Evolutionary conservation across 2,797 vertebrate genomes (phyloP), one percentile per base, ranked within the genome.

Genomic region (Pagetopsis macropterus): DNA sequence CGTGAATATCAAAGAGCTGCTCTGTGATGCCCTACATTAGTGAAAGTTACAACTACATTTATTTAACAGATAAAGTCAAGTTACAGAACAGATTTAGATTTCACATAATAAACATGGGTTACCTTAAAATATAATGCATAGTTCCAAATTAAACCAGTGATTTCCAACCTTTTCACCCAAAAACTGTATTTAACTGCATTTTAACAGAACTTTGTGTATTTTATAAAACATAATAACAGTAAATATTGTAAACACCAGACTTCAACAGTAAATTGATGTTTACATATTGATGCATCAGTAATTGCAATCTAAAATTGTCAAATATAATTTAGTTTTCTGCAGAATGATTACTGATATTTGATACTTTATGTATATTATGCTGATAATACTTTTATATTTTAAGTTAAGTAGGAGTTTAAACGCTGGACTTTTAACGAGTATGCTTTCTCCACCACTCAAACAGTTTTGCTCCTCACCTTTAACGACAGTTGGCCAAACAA

Each of bases 1-100:
- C 9, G 60, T 60, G 61, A 78, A 82, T 33, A 71, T 70, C 45
- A 72, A 78, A 78, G 57, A 77, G 76, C 56, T 66, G 55, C 48
- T 59, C 54, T 21, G 14, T 65, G 44, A n/a, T 70, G 75, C 19
- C 67, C 64, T 44, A 66, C 41, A 75, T 80, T 52, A 56, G 17
- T 43, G 48, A 66, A 70, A 52, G 37, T 21, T 17, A 23, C 10
- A 37, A 23, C 3, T 56, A 6, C 23, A 61, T 56, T 27, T 41
- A 41, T 54, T 9, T 43, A 11, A 45, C 19, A 52, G 23, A 21
- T 19, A 9, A 54, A 31, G 2, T 52, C 43, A 45, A 55, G 11
- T 60, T 52, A 48, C 16, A 50, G 23, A 21, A n/a, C 12, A 27
- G 3, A 72, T 31, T 40, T 16, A 23, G 15, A 58, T 58, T 54